Percentiles rank a stretch among this genome's conserved stretches.
phyloP scores from a whole-genome alignment of 2,888 invertebrate species.

The Amorpha juglandis region DNA sequence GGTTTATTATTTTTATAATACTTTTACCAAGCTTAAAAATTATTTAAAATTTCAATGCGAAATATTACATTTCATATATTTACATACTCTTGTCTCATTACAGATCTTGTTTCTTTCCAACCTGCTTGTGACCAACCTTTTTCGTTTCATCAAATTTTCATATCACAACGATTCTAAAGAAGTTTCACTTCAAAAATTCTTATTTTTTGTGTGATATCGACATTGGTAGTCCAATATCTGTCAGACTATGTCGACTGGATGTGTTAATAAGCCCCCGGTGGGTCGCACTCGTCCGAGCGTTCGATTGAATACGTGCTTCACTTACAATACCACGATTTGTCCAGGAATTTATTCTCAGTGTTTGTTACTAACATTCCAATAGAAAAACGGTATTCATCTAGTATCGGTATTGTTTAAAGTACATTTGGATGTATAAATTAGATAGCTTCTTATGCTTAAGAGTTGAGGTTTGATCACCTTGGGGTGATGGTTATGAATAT shows the following conservation, averaged over 20 bases:
- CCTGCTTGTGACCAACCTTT: no score
- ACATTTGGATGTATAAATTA: not conserved
- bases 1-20: no score
- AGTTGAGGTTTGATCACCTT: not conserved
- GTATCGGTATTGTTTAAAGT: slow-evolving; percentile 5
- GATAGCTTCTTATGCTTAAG: not conserved
- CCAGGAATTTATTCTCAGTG: slow-evolving; percentile 34
- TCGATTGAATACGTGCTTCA: slow-evolving; percentile 69
- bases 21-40: no score
- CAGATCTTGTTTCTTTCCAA: no score
- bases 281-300: slow-evolving; percentile 48
- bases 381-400: slow-evolving; percentile 16
- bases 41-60: no score
- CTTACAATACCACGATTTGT: slow-evolving; percentile 48
- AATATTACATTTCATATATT: no score
- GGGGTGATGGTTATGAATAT: not conserved
- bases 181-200: no score
- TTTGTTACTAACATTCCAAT: slow-evolving; percentile 24
- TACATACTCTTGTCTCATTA: no score
- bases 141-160: no score
- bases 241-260: slow-evolving; percentile 25
- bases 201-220: no score
- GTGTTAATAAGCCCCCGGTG: slow-evolving; percentile 33
- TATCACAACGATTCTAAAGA: no score
- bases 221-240: slow-evolving; percentile 36